These are phyloP conservation scores for Trididemnum clinides DNA, from an alignment of 23 tunicate genomes.

Conservation along the genomic window DNA sequence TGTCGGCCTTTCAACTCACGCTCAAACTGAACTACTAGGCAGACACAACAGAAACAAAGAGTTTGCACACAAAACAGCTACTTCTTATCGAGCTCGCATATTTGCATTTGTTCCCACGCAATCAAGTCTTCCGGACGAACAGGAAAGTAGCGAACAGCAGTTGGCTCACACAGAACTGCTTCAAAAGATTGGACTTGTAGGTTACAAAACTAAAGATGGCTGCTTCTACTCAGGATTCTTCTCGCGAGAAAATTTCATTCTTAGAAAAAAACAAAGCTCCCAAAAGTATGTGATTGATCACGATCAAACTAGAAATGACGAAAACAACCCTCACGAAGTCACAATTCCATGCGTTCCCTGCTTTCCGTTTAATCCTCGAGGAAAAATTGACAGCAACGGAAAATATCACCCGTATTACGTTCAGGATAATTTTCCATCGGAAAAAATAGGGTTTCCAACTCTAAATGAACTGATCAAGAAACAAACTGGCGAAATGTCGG, in stretches of 20 bases:
- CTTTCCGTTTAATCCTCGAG: conserved; percentile 23
- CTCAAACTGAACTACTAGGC: neutral
- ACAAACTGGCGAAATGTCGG: neutral
- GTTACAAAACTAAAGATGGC: conserved; percentile 23
- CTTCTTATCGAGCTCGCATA: neutral
- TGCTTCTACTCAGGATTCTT: conserved; percentile 52
- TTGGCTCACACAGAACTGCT: neutral
- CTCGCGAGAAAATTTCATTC: neutral
- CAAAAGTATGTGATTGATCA: neutral
- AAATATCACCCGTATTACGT: conserved; percentile 30
- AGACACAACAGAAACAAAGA: neutral
- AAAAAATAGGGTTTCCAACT: neutral
- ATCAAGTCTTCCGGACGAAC: neutral
- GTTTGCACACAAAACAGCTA: neutral
- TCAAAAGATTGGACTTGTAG: conserved; percentile 20
- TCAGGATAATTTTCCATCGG: neutral
- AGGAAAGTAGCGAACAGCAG: neutral
- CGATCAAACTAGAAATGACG: neutral
- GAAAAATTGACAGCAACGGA: conserved; percentile 37
- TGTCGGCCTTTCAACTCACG: neutral
- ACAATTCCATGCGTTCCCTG: neutral
- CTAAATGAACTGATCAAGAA: neutral
- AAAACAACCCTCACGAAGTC: neutral
- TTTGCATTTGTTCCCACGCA: neutral
- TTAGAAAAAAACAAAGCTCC: neutral